These are phyloP conservation scores for Drosophila eohydei DNA, from an alignment of 2,888 invertebrate species.

Conservation along the genomic window DNA sequence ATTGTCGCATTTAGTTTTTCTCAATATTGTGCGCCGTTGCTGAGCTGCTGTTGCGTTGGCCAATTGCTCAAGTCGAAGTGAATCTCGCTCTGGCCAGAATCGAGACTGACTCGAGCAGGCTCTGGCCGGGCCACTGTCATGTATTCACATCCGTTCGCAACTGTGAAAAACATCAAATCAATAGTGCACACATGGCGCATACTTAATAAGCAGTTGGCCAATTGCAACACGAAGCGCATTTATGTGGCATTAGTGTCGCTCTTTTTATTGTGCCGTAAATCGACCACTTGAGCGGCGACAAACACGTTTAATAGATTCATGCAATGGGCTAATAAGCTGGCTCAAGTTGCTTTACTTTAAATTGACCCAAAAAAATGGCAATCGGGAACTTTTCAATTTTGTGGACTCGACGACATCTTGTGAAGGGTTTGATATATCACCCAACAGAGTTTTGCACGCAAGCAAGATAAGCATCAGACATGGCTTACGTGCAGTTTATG, in stretches of 20 bases:
- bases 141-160: constrained; percentile 65
- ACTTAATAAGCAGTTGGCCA: constrained; percentile 57
- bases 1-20: constrained; percentile 52
- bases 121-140: constrained; percentile 31
- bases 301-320: constrained; percentile 31
- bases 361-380: constrained; percentile 52
- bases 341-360: constrained; percentile 40
- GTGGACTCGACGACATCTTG: constrained; percentile 41
- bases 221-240: constrained; percentile 69
- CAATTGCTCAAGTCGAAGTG: constrained; percentile 52
- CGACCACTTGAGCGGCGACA: constrained; percentile 46
- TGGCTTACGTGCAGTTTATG: constrained; percentile 68
- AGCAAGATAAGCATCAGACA: constrained; percentile 63
- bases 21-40: constrained; percentile 27
- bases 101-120: constrained; percentile 29
- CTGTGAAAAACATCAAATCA: constrained; percentile 35
- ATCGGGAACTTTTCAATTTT: constrained; percentile 40
- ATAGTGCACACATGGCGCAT: constrained; percentile 63
- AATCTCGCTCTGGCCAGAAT: constrained; percentile 44
- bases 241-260: constrained; percentile 66
- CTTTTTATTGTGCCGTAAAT: constrained; percentile 63
- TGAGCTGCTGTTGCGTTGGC: constrained; percentile 24
- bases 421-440: constrained; percentile 69
- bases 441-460: constrained; percentile 50
- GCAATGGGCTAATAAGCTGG: constrained; percentile 40